Base-by-base conservation (phyloP, 2,888 invertebrate genomes). In the Shargacucullia verbasci region DNA sequence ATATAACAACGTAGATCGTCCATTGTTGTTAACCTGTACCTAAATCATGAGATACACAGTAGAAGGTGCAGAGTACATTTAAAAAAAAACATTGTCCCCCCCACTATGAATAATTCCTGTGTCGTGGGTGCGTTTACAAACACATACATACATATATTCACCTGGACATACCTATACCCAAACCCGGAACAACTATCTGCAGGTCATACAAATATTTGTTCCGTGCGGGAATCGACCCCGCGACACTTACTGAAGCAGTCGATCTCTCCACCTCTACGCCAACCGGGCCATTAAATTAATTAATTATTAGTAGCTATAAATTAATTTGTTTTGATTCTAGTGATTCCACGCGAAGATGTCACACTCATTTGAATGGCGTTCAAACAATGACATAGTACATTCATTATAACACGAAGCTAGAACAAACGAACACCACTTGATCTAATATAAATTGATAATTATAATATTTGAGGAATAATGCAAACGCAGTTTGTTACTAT, bases 321-420 rank as follows among this genome's bases (percentile, higher is more conserved):
- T 73, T 61, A 48, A 63, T 73, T 67, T 53, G 48, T 66, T 57
- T 58, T 67, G 44, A 61, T 64, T 67, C 12, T 27, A 38, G 10
- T 20, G 38, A 35, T 33, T 58, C 12, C 33, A 38, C 35, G 29
- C 37, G 15, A 46, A 47, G 14, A 29, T 50, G 38, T 53, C 27
- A 14, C 10, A 44, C 12, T 29, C 50, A 45, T 44, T 47, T 53
- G 31, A 59, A 59, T 46, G 10, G 15, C 48, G 20, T 48, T 49
- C 34, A 53, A 33, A 47, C 43, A 61, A 47, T 56, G 25, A 37
- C 27, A 31, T 33, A 40, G n/a, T 33, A 38, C 27, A 44, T 44
- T 53, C 39, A 53, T 59, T 59, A 59, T 38, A 45, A 35, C 38
- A 47, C 27, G 37, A n/a, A 46, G 2, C 34, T 25, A 37, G 3